Evolutionary conservation across 2,797 vertebrate genomes (phyloP).

Genomic region (Perodicticus potto): DNA sequence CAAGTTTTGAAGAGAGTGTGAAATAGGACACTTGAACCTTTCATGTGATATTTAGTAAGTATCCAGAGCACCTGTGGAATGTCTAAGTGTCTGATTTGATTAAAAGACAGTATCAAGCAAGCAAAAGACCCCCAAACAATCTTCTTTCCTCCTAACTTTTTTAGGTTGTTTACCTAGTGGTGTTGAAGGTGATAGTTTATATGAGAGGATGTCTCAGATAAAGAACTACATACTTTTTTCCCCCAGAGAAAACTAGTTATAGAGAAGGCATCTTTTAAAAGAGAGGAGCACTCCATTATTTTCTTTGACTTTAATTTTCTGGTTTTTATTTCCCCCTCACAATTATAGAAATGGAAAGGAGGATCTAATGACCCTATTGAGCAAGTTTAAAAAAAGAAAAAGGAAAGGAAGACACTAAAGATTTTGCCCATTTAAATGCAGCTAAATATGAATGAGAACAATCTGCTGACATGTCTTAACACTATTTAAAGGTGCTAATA

Average conservation of each 20-base stretch:
- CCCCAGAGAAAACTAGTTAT: background rate
- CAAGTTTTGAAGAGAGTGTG: background rate
- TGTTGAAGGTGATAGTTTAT: background rate
- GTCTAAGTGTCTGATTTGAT: background rate
- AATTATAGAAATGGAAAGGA: slow-evolving; percentile 2
- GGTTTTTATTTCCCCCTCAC: background rate
- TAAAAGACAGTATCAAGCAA: background rate
- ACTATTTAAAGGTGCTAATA: background rate
- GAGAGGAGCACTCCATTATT: background rate
- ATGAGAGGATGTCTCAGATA: background rate
- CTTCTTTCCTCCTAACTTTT: background rate
- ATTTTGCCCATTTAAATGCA: background rate
- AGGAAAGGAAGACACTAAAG: background rate
- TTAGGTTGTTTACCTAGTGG: background rate
- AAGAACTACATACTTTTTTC: background rate
- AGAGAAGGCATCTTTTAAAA: background rate
- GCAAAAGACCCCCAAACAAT: background rate
- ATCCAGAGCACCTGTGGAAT: fast-evolving
- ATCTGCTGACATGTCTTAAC: background rate
- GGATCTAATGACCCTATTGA: background rate
- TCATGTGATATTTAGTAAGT: background rate
- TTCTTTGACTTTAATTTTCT: slow-evolving; percentile 52
- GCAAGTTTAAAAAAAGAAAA: background rate
- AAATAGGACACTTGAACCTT: background rate
- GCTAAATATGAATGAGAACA: background rate